Evolutionary conservation across 2,888 invertebrate species (phyloP), one percentile per base, ranked within the genome.

Genomic region (Diarsia dahlii): DNA sequence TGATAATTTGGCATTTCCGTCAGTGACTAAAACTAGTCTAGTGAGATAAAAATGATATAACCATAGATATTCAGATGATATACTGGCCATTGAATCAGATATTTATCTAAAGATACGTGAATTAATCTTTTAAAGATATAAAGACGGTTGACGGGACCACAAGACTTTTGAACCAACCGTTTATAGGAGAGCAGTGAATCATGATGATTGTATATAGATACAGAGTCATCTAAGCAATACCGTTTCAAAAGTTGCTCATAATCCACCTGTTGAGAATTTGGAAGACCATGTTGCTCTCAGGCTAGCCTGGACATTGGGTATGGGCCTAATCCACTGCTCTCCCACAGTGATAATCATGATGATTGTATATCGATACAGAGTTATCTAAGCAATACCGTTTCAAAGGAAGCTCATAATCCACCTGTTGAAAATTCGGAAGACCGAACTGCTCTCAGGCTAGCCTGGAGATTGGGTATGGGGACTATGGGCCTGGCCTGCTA

Each of bases 1-100:
- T 54, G 63, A 72, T 72, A 79, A 28, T 68, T 79, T 72, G 72
- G 48, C 45, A 80, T 84, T 84, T 80, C 80, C 84, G 80, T 65
- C 58, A 56, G 34, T 34, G 23, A 60, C 67, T 34, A 83, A 58
- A 78, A 67, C 79, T 54, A 45, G 67, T 48, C 34, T 45, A 20
- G 9, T 54, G 48, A 79, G 63, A 79, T 65, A 83, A 72, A 71
- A 64, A 48, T 6, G 10, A 63, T 28, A 60, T 34, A 39, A 46
- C 71, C 39, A 23, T 69, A 58, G 34, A 82, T 69, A 48, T 78
- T 48, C 3, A 65, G 58, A 58, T 65, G 64, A 78, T 54, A 50
- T 64, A 68, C 20, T 58, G 28, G 48, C 23, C 64, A 54, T 56
- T 60, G 60, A 65, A 65, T 65, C 52, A 20, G 23, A 82, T 76